phyloP scores from a whole-genome alignment of 2,888 invertebrate genomes.

The Andrena marginata region DNA sequence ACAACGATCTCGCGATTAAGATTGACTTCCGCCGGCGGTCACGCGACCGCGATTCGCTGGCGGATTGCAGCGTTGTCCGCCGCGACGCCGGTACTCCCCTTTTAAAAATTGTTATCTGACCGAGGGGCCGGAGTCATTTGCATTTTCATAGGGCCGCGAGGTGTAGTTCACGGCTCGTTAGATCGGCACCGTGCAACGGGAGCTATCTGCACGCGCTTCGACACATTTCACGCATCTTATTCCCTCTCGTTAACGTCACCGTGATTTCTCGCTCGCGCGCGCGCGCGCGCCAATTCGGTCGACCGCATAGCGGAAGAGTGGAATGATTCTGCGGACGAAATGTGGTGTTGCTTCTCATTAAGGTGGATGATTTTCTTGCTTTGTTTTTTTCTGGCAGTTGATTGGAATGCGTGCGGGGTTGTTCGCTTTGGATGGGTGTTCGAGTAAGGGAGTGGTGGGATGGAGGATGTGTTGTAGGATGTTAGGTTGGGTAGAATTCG shows the following conservation, averaged over 20 bases:
- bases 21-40: conserved; percentile 42
- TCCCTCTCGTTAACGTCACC: conserved; percentile 38
- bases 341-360: conserved; percentile 37
- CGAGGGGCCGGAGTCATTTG: conserved; percentile 55
- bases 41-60: conserved; percentile 47
- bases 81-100: conserved; percentile 24
- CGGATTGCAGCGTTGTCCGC: conserved; percentile 48
- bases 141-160: conserved; percentile 67
- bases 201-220: conserved; percentile 49
- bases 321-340: conserved; percentile 26
- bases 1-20: conserved; percentile 38
- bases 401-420: conserved; percentile 4
- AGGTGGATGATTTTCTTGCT: neutral
- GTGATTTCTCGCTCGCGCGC: conserved; percentile 11
- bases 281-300: conserved; percentile 30
- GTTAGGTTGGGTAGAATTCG: too few species aligned
- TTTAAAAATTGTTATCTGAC: conserved; percentile 60
- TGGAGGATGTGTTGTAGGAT: neutral
- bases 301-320: conserved; percentile 29
- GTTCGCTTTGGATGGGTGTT: neutral
- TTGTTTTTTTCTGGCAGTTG: neutral
- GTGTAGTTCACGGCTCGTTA: conserved; percentile 68
- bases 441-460: neutral
- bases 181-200: conserved; percentile 47
- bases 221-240: conserved; percentile 58